phyloP scores from a whole-genome alignment of 2,113 vertebrate genomes.

The Protobothrops flavoviridis region DNA sequence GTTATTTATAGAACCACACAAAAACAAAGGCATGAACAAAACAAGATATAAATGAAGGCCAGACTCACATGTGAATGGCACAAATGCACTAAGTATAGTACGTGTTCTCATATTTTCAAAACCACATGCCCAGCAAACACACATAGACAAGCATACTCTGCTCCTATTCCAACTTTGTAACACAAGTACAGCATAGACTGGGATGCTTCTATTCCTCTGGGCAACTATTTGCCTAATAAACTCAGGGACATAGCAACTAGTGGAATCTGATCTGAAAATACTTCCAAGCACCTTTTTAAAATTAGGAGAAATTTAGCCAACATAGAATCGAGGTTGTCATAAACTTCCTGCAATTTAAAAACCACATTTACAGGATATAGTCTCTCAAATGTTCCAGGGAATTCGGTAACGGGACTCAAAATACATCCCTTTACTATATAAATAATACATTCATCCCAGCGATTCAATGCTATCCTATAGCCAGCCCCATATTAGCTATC shows the following conservation, averaged over 20 bases:
- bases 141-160: background rate
- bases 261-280: background rate
- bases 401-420: background rate
- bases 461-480: background rate
- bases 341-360: background rate
- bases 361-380: background rate
- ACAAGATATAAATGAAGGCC: background rate
- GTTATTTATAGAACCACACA: background rate
- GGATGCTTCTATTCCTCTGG: background rate
- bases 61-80: background rate
- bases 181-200: background rate
- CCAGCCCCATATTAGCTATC: background rate
- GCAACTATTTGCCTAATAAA: background rate
- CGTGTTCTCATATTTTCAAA: background rate
- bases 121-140: background rate
- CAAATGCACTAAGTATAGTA: background rate
- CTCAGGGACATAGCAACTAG: background rate
- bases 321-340: too few relatives aligned
- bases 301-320: background rate
- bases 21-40: background rate
- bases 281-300: background rate
- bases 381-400: background rate
- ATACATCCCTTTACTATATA: background rate
- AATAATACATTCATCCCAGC: background rate
- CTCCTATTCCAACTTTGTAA: background rate